Base-by-base conservation (phyloP, 2,888 invertebrate genomes). In the Quadroppia sp. region DNA sequence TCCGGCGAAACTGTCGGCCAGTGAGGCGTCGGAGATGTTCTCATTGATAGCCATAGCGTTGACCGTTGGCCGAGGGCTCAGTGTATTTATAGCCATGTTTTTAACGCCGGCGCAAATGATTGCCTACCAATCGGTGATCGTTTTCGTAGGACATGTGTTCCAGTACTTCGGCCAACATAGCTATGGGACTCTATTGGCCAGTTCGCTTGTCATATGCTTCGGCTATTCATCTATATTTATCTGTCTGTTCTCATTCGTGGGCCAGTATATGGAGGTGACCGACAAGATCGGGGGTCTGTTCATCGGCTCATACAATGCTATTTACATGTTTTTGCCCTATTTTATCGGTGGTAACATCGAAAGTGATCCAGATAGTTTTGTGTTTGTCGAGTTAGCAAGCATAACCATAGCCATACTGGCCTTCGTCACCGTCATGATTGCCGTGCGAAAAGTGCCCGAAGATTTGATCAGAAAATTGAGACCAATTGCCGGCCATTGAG, bases 171-270 rank as follows among this genome's bases (percentile, higher is more conserved):
- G 25, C 9, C 42, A 69, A n/a, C n/a, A n/a, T n/a, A n/a, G n/a
- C n/a, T n/a, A n/a, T n/a, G n/a, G n/a, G n/a, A n/a, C n/a, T n/a
- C 40, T 73, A 0, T 73, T 50, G 56, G 28, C 40, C 48, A 56
- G 59, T 40, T 9, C 59, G 15, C 28, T 40, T 15, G 6, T 56
- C 1, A 56, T 71, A 11, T 70, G 74, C 30, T 74, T 59, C 20
- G 74, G 74, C 17, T 74, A 71, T 48, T 74, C 74, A n/a, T 70
- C 70, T 0, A 74, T 74, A 71, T 74, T 56, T 36, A 56, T 71
- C 32, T 70, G 70, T 36, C 40, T 74, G 50, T 40, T 74, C 32
- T 70, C 74, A 25, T 74, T 56, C 32, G 56, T 56, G 2, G 70
- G 70, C 1, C 74, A 71, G 28, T 70, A 71, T 36, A 45, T 74